These are phyloP conservation scores for Cephus sareptanus DNA, from an alignment of 2,888 invertebrate genomes.

Conservation along the genomic window DNA sequence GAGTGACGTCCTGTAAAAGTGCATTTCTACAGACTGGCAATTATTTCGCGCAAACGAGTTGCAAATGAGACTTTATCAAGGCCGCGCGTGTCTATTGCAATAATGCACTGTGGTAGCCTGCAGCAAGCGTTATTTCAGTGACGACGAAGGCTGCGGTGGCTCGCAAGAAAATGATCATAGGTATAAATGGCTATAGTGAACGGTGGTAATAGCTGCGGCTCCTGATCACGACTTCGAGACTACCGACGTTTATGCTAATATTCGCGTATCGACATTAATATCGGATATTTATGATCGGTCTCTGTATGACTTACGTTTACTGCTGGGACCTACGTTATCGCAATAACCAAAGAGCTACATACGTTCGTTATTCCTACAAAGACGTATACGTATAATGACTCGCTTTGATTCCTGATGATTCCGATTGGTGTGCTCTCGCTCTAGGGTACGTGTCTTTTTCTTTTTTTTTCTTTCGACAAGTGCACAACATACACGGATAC, in stretches of 20 bases:
- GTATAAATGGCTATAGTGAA: neutral
- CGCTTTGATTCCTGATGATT: neutral
- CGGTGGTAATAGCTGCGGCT: neutral
- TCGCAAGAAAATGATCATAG: neutral
- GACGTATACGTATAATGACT: neutral
- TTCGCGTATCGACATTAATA: conserved; percentile 62
- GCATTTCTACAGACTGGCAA: neutral
- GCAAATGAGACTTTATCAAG: neutral
- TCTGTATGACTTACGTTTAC: conserved; percentile 62
- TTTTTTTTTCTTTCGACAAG: neutral
- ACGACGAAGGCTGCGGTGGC: neutral
- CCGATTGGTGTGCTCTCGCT: neutral
- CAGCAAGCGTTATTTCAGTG: neutral
- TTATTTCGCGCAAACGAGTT: neutral
- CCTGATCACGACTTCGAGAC: neutral
- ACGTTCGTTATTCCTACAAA: neutral
- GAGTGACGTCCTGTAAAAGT: neutral
- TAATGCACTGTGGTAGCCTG: neutral
- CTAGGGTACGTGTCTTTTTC: neutral
- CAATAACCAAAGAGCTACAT: conserved; percentile 35
- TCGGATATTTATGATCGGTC: conserved; percentile 63
- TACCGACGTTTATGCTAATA: conserved; percentile 61
- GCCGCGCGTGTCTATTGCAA: neutral
- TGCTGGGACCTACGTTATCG: conserved; percentile 61
- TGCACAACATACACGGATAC: neutral